Conservation (phyloP, 2,888 invertebrate genomes). For the Coremacera marginata region DNA sequence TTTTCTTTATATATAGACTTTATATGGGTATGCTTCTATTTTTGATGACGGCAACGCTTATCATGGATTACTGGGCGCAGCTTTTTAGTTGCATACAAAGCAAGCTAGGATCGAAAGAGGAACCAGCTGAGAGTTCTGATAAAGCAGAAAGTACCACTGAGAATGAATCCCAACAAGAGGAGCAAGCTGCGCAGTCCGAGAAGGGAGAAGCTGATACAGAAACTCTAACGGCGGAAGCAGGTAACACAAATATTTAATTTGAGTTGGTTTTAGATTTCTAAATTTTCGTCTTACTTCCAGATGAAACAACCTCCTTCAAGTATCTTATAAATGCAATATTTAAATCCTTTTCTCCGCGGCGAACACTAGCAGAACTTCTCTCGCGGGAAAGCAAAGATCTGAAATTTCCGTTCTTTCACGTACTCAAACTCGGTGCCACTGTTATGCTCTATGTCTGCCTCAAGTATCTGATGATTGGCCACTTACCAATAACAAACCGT, state of each 20-base stretch:
- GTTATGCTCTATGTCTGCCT: constrained; percentile 76
- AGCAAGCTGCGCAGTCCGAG: constrained; percentile 18
- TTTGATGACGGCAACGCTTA: constrained; percentile 42
- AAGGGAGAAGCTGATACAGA: constrained; percentile 8
- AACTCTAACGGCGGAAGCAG: not conserved
- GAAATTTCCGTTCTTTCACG: constrained; percentile 77
- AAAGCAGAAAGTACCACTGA: constrained; percentile 13
- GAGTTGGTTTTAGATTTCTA: not conserved
- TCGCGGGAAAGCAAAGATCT: constrained; percentile 71
- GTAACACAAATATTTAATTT: constrained; percentile 8
- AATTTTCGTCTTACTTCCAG: not conserved
- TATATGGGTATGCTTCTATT: constrained; percentile 14
- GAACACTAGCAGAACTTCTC: constrained; percentile 73
- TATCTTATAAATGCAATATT: constrained; percentile 51
- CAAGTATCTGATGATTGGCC: constrained; percentile 76
- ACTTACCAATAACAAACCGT: constrained; percentile 76
- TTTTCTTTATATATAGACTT: constrained; percentile 6
- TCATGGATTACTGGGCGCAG: constrained; percentile 47
- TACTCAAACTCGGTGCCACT: constrained; percentile 77
- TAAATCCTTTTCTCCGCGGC: constrained; percentile 77
- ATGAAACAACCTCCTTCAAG: not conserved
- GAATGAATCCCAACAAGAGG: not conserved
- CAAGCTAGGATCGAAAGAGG: constrained; percentile 11
- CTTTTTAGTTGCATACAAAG: not conserved
- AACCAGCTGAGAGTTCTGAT: constrained; percentile 20